Evolutionary conservation across 2,113 vertebrate species (phyloP), one percentile per base, ranked within the genome.

Genomic region (Chaenogobius annularis): DNA sequence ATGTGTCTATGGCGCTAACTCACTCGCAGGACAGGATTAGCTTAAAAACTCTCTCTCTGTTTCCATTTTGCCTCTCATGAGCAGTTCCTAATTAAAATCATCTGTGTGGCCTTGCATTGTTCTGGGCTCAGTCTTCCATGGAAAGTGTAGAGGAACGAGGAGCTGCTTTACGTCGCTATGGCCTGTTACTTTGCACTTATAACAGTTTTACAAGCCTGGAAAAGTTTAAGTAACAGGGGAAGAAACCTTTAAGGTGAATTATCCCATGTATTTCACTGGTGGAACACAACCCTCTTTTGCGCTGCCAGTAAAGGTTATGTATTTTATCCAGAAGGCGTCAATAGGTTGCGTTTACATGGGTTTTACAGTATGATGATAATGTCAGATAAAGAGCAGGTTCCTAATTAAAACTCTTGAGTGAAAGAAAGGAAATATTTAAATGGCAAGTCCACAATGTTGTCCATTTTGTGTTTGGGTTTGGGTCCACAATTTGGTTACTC

Each of bases 31-130:
- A 19, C 69, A 77, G 52, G 59, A 75, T 85, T 56, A 48, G 66
- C 43, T 54, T 69, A 78, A 80, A 52, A 69, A 83, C 76, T 88
- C 66, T 58, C 61, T 68, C 69, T 63, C 61, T 69, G 71, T 63
- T 52, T 15, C 26, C 69, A 68, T 1, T 54, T 63, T 52, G 63
- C 74, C 88, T 90, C 70, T 82, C 64, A 76, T 82, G 73, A 80
- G 67, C 52, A 37, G 35, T 68, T 68, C 64, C 69, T 91, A 91
- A 93, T 91, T 91, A 88, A 89, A 93, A 90, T 76, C 85, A 67
- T 88, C 89, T 92, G 85, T 88, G 83, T 86, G 76, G 78, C 78
- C 77, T 69, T 90, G 58, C 68, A 83, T 87, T 91, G 84, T 91
- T 88, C 80, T 68, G 68, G 66, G 80, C 70, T 69, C 43, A 70